Percentiles rank a stretch among this genome's conserved stretches.
These are phyloP conservation scores for Allygus modestus DNA, from an alignment of 2,888 invertebrate species.

Conservation along the genomic window DNA sequence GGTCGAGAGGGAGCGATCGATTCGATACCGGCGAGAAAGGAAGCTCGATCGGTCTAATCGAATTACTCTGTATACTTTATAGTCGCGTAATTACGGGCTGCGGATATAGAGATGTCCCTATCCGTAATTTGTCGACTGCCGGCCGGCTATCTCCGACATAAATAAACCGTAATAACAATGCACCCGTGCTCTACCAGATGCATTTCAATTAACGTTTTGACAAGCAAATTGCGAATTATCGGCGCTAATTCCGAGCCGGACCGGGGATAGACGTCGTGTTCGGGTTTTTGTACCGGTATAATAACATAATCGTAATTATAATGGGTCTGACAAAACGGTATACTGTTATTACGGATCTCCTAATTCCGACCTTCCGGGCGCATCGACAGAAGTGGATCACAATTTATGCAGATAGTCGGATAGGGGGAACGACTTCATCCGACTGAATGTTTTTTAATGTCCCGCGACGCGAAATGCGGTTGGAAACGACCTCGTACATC, in stretches of 20 bases:
- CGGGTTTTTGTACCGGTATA: conserved; percentile 30
- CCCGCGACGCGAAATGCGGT: conserved; percentile 29
- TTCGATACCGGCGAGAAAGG: conserved; percentile 40
- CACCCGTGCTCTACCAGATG: conserved; percentile 59
- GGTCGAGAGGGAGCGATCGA: neutral
- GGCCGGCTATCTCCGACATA: conserved; percentile 47
- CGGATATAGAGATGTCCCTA: conserved; percentile 62
- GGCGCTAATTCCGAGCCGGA: conserved; percentile 55
- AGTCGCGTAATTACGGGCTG: conserved; percentile 46
- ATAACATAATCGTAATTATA: conserved; percentile 48
- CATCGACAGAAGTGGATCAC: neutral
- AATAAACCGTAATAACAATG: conserved; percentile 57
- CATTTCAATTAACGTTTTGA: conserved; percentile 64
- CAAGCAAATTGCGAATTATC: conserved; percentile 63
- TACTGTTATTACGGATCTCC: conserved; percentile 45
- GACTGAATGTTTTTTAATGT: conserved; percentile 48
- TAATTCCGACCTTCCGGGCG: conserved; percentile 11
- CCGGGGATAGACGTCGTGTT: neutral
- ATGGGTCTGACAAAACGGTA: conserved; percentile 42
- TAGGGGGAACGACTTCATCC: conserved; percentile 49
- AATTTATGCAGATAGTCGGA: conserved; percentile 37
- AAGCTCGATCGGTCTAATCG: conserved; percentile 56
- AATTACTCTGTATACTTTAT: conserved; percentile 49
- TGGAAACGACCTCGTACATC: conserved; percentile 19
- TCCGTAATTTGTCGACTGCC: conserved; percentile 51